Conservation (phyloP, 2,797 vertebrate genomes). For the Siniperca scherzeri region DNA sequence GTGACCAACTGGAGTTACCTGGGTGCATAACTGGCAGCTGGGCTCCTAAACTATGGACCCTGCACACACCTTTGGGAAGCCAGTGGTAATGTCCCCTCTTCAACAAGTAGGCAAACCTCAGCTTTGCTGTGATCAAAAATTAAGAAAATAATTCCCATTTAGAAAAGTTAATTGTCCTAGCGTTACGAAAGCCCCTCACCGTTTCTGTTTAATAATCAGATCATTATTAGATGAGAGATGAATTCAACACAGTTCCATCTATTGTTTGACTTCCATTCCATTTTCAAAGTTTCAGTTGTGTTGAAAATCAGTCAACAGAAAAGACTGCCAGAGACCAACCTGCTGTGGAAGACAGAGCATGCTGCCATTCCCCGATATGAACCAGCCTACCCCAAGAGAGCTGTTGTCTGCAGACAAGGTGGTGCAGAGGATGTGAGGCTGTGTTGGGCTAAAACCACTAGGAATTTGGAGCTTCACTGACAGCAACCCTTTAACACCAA, state of each 20-base stretch:
- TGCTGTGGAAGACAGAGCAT: constrained; percentile 25
- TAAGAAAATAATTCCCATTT: too few relatives aligned
- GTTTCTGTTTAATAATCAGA: too few relatives aligned
- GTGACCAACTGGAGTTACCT: too few relatives aligned
- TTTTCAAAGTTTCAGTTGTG: constrained; percentile 6
- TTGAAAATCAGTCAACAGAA: constrained; percentile 32
- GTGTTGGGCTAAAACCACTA: constrained; percentile 38
- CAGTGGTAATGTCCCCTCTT: too few relatives aligned
- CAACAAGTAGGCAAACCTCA: too few relatives aligned
- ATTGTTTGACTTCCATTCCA: constrained; percentile 18
- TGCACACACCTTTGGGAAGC: too few relatives aligned
- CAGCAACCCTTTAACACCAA: constrained; percentile 44
- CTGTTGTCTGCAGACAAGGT: constrained; percentile 50
- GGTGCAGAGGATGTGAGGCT: constrained; percentile 38
- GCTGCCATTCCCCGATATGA: constrained; percentile 47
- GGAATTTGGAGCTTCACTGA: constrained; percentile 33
- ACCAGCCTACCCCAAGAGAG: constrained; percentile 34
- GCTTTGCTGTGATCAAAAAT: too few relatives aligned
- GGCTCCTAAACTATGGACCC: too few relatives aligned
- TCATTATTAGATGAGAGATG: not conserved
- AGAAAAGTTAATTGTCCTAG: too few relatives aligned
- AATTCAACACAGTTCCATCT: constrained; percentile 6
- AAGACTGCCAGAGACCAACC: constrained; percentile 27
- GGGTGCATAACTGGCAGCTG: too few relatives aligned
- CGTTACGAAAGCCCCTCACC: too few relatives aligned